Percentiles rank a stretch among this genome's conserved stretches.
phyloP scores from a whole-genome alignment of 2,797 vertebrate genomes.

The Adelosebastes latens region DNA sequence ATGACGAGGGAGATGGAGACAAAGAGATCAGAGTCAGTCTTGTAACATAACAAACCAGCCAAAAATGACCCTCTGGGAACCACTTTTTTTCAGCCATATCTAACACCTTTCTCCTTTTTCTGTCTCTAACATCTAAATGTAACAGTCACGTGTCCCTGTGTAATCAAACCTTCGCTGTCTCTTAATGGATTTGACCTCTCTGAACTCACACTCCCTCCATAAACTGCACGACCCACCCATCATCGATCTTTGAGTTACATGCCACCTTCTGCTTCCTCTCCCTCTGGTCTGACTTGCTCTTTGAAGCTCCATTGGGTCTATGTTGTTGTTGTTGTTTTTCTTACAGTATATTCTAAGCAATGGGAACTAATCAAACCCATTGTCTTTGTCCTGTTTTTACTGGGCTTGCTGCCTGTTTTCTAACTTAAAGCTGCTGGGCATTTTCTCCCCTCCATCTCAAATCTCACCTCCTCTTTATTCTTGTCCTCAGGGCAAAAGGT shows the following conservation, averaged over 20 bases:
- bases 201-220: conserved; percentile 24
- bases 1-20: conserved; percentile 27
- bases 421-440: neutral
- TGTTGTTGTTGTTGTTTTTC: neutral
- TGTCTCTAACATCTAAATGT: neutral
- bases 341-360: neutral
- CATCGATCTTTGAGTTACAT: conserved; percentile 18
- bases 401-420: neutral
- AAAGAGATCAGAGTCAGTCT: conserved; percentile 23
- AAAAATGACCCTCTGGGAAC: neutral
- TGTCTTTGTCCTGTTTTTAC: neutral
- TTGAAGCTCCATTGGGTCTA: neutral
- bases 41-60: conserved; percentile 31
- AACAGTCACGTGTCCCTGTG: neutral
- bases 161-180: conserved; percentile 26
- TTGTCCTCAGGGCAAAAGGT: neutral
- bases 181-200: conserved; percentile 34
- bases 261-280: conserved; percentile 1
- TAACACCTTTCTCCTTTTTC: neutral
- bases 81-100: neutral
- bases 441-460: neutral
- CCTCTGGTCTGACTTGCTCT: conserved; percentile 6
- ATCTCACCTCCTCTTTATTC: neutral
- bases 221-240: conserved; percentile 4
- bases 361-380: neutral